Conservation (phyloP, 2,888 invertebrate species). For the Graphium colonna region DNA sequence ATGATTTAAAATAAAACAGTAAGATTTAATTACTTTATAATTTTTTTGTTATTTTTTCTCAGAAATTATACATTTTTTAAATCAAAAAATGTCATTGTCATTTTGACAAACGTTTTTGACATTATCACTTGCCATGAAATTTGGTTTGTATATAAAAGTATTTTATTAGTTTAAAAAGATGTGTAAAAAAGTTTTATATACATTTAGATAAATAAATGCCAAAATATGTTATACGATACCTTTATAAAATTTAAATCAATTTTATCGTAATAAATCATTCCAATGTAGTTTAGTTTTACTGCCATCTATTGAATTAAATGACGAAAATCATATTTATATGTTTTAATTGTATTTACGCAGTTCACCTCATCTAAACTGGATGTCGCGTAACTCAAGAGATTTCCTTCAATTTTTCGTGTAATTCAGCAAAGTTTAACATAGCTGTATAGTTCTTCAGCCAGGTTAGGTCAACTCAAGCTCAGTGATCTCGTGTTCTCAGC, state of each 20-base stretch:
- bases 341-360: too few species aligned
- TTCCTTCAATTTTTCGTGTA: neutral
- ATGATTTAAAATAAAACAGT: conserved; percentile 4
- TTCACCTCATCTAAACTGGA: conserved; percentile 46
- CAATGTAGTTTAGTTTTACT: too few species aligned
- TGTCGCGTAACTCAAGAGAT: conserved; percentile 26
- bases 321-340: too few species aligned
- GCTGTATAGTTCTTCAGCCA: conserved; percentile 47
- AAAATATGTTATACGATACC: too few species aligned
- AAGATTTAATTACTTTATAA: conserved; percentile 1
- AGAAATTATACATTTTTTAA: conserved; percentile 1
- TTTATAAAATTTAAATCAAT: too few species aligned
- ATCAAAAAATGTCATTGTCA: conserved; percentile 11
- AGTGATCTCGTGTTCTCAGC: conserved; percentile 66
- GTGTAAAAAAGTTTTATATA: too few species aligned
- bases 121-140: neutral
- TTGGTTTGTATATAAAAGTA: neutral
- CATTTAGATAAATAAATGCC: too few species aligned
- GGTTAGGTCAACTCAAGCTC: conserved; percentile 37
- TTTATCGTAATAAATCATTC: too few species aligned
- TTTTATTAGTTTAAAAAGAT: neutral
- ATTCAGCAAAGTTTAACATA: neutral
- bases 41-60: neutral
- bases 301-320: neutral
- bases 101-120: neutral